These are phyloP conservation scores for Dyspetes luteomarginatus DNA, from an alignment of 2,888 invertebrate genomes.

Conservation along the genomic window DNA sequence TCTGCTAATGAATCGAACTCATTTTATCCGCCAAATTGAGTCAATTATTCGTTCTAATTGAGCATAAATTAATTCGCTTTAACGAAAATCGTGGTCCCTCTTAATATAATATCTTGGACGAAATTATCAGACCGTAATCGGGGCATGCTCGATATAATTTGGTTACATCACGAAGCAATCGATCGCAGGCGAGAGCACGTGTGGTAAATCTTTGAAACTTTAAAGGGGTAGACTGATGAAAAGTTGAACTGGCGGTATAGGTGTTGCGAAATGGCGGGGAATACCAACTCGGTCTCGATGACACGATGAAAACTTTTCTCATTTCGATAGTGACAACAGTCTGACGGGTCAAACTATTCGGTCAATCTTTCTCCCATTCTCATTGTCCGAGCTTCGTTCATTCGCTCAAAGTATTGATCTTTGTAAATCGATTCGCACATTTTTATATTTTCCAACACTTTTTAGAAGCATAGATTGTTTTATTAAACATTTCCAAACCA, in stretches of 20 bases:
- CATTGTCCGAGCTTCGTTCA: background rate
- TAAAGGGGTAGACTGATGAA: background rate
- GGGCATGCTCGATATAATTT: conserved; percentile 8
- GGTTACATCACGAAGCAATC: background rate
- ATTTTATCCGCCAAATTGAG: background rate
- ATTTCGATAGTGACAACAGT: conserved; percentile 45
- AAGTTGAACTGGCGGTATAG: background rate
- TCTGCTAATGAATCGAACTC: too few relatives aligned
- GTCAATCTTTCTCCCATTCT: conserved; percentile 18
- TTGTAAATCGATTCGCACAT: conserved; percentile 7
- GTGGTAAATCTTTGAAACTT: conserved; percentile 1
- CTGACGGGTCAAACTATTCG: conserved; percentile 31
- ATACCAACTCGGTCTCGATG: conserved; percentile 36
- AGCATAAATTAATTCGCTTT: background rate
- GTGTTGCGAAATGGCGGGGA: conserved; percentile 37
- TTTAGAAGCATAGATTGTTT: too few relatives aligned
- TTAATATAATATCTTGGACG: background rate
- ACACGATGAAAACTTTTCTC: conserved; percentile 51
- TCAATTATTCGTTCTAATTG: background rate
- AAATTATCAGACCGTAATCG: conserved; percentile 5
- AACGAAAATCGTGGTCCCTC: background rate
- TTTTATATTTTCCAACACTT: background rate
- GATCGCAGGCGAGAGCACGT: background rate
- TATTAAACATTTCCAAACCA: too few relatives aligned
- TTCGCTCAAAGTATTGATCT: background rate